Evolutionary conservation across 1,140 invertebrate species (phyloP), one percentile per base, ranked within the genome.

Genomic region (Bombus polaris): DNA sequence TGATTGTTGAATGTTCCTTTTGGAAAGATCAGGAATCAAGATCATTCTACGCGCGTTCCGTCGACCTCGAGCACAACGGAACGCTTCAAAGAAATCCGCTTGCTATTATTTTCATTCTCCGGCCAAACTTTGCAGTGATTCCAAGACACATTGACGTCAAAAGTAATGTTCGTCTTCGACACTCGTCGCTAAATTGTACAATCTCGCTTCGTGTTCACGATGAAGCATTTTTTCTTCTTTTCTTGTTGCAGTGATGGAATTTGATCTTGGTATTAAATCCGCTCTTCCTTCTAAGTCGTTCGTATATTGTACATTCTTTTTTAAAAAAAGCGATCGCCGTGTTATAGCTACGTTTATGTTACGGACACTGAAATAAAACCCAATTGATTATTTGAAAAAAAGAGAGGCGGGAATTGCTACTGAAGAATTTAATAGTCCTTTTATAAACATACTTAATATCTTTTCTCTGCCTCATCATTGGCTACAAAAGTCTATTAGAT

Each of bases 1-100:
- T 79, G 73, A 87, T 57, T 80, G 62, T 32, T 47, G 75, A 65
- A 78, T 37, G 22, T 84, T 68, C 53, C 73, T 88, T 78, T 86
- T 70, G 53, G 39, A 57, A 87, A 90, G 88, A 91, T 91, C 88
- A 76, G 47, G 76, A 87, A 91, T 91, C 88, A 74, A 47, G 79
- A 87, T 91, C 87, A 87, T 91, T 91, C 82, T 83, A 77, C 78
- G 37, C 70, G 57, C 76, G 57, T 80, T 85, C 73, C 57, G 66
- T 44, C 35, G 70, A 32, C 66, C 6, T 57, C n/a, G 37, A 47
- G 4, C 42, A 39, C 39, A 59, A 44, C 59, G 25, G 76, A 59
- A 18, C 18, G 72, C 44, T 62, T 87, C 82, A 89, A 91, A 91
- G 83, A 74, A 86, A n/a, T 35, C 81, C 85, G 77, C 77, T 66